Percentiles rank a stretch among this genome's conserved stretches.
phyloP scores from a whole-genome alignment of 2,797 vertebrate species.

The Choloepus didactylus region DNA sequence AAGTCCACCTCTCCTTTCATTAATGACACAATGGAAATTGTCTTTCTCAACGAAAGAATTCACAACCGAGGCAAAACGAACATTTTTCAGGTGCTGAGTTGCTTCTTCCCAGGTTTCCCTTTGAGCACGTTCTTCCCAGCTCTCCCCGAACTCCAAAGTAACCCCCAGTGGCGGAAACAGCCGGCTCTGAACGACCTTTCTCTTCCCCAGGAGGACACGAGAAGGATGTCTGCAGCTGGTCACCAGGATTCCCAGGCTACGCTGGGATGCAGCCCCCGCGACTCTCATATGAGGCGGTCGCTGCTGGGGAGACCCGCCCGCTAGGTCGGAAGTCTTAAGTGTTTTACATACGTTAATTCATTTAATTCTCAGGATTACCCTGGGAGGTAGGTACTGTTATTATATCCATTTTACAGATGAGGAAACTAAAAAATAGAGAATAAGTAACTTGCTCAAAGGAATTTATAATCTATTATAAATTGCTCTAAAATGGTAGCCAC shows the following conservation, averaged over 20 bases:
- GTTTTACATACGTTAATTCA: background rate
- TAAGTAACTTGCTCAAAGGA: conserved; percentile 5
- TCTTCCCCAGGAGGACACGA: too few relatives aligned
- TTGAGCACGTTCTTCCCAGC: too few relatives aligned
- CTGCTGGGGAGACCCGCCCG: too few relatives aligned
- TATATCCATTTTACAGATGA: background rate
- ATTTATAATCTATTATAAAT: background rate
- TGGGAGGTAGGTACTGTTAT: background rate
- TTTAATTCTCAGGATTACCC: conserved; percentile 52
- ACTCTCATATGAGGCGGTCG: too few relatives aligned
- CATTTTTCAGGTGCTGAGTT: conserved; percentile 26
- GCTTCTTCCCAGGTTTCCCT: too few relatives aligned
- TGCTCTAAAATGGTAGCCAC: background rate
- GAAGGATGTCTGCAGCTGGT: too few relatives aligned
- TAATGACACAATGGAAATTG: conserved; percentile 94
- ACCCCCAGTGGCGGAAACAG: too few relatives aligned
- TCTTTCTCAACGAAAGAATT: conserved; percentile 90
- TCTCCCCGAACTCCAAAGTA: too few relatives aligned
- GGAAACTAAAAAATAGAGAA: background rate
- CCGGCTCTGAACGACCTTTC: too few relatives aligned
- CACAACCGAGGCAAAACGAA: conserved; percentile 91
- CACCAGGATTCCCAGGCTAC: too few relatives aligned
- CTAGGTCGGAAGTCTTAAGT: background rate
- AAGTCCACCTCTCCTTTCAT: conserved; percentile 94
- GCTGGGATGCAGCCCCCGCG: too few relatives aligned